Evolutionary conservation across 2,797 vertebrate genomes (phyloP).

Genomic region (Pteropus rufus): DNA sequence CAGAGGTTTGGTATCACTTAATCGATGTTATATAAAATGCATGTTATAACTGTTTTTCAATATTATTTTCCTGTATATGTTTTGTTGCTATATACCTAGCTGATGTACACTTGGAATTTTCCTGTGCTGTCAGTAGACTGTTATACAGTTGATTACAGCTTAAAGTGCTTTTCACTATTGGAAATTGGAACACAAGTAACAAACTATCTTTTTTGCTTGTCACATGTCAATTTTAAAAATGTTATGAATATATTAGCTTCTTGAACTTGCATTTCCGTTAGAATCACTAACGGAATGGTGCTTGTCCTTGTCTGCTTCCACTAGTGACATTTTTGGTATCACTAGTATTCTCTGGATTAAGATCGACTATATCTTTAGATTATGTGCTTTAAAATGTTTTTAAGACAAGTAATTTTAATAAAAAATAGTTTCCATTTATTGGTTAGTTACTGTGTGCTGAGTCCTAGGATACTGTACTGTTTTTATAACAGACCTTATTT

Average conservation of each 20-base stretch:
- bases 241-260: not conserved
- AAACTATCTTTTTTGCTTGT: not conserved
- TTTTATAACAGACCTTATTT: not conserved
- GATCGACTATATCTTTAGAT: not conserved
- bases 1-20: not conserved
- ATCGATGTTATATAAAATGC: not conserved
- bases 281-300: not conserved
- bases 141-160: not conserved
- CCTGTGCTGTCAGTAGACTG: not conserved
- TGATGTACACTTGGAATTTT: not conserved
- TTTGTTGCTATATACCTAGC: not conserved
- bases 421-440: not conserved
- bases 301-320: not conserved
- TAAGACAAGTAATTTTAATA: slow-evolving; percentile 14
- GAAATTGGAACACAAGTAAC: not conserved
- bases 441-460: not conserved
- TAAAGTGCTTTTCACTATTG: not conserved
- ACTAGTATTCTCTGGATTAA: not conserved
- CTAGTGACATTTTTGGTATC: not conserved
- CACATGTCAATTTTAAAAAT: not conserved
- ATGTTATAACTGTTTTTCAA: not conserved
- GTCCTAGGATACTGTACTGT: not conserved
- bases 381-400: not conserved
- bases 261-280: not conserved
- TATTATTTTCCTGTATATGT: not conserved